Conservation (phyloP, 2,113 vertebrate genomes). For the Limnothrissa miodon region DNA sequence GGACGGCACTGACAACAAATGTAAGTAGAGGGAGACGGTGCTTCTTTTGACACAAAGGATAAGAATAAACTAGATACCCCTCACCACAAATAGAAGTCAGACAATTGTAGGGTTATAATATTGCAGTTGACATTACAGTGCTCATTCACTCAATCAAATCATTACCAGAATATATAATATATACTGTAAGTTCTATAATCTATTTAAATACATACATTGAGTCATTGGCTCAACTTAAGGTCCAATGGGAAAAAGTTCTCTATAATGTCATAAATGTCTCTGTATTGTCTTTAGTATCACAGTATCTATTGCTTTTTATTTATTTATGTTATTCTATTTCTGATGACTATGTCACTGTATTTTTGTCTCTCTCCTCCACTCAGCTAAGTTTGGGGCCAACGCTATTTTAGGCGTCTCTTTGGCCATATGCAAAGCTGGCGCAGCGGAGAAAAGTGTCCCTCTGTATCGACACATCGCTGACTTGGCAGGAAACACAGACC, state of each 20-base stretch:
- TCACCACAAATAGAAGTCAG: not conserved
- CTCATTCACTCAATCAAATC: too few species aligned
- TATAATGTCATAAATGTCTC: not conserved
- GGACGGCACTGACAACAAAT: slow-evolving; percentile 92
- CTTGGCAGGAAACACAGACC: slow-evolving; percentile 84
- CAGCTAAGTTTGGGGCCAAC: slow-evolving; percentile 91
- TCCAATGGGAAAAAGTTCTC: too few species aligned
- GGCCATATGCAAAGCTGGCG: slow-evolving; percentile 89
- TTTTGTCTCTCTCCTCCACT: slow-evolving; percentile 38
- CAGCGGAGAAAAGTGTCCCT: slow-evolving; percentile 83
- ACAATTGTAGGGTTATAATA: not conserved
- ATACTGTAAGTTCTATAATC: too few species aligned
- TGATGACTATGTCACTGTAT: not conserved
- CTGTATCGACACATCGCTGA: slow-evolving; percentile 91
- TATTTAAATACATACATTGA: too few species aligned
- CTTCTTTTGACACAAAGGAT: not conserved
- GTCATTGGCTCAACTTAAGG: too few species aligned
- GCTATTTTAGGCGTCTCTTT: slow-evolving; percentile 88
- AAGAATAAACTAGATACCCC: not conserved
- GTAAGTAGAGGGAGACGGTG: slow-evolving; percentile 61
- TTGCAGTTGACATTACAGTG: too few species aligned
- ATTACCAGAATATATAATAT: too few species aligned
- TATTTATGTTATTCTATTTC: not conserved
- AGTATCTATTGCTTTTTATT: not conserved
- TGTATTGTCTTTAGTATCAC: not conserved